Base-by-base conservation (phyloP, 2,888 invertebrate genomes). In the Lepidocyrtinus sp. region DNA sequence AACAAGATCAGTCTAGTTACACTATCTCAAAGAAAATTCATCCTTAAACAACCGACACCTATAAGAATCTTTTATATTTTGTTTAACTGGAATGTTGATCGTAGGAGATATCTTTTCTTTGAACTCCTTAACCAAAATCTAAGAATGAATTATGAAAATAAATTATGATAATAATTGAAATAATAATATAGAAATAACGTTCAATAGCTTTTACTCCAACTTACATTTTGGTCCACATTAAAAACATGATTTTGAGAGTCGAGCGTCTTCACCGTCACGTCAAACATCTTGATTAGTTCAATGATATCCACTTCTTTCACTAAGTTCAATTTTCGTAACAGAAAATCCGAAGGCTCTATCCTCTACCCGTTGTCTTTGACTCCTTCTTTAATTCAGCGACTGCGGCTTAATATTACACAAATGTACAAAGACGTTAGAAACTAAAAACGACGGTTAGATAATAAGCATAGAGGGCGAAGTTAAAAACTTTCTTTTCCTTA, bases 211-310 rank as follows among this genome's bases (percentile, higher is more conserved):
- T 50, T 17, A 68, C 19, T 26, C 12, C 36, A 27, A 91, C 94
- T 93, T 91, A 96, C 96, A 90, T 94, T 94, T 91, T 95, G 94
- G 82, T 94, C 93, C 76, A 96, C 93, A 70, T 91, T 91, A 89
- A 96, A 96, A 64, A 91, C 90, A 89, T 95, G 95, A 90, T 96
- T 95, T 88, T 92, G 93, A 46, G 95, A 94, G 91, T 96, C 96
- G 88, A 96, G 91, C 82, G 96, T 96, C 90, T 96, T 96, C 87
- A 96, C 94, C 86, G 94, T 96, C 87, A 96, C 91, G 87, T 94
- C 92, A 90, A 96, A 87, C 88, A 88, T 82, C 5, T 36, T 36
- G 36, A 36, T 36, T 36, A n/a, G n/a, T n/a, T 36, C 36, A 12
- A 36, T 7, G 5, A 36, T 36, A n/a, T 36, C 5, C 36, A 36